A percentile compares a stretch with the other conserved stretches of the same genome.
Conservation (phyloP, 2,797 vertebrate genomes). For the Austrolebias charrua region DNA sequence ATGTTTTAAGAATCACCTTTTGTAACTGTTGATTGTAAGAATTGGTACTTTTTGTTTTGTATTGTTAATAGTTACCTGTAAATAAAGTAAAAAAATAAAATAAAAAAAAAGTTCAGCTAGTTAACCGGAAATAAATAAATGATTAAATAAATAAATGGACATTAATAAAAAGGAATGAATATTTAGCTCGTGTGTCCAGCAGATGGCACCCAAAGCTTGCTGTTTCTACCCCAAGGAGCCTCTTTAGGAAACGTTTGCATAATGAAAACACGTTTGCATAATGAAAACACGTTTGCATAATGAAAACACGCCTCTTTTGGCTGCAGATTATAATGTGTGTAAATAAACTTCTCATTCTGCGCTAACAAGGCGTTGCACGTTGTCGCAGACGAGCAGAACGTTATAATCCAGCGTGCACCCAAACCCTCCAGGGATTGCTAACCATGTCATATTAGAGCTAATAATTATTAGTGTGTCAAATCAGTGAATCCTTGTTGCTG, state of each 20-base stretch:
- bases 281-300: constrained; percentile 67
- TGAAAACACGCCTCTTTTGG: constrained; percentile 63
- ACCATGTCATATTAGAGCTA: constrained; percentile 65
- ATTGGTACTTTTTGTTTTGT: too few species aligned
- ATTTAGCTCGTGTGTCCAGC: constrained; percentile 47
- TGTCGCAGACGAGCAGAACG: constrained; percentile 32
- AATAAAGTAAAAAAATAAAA: too few species aligned
- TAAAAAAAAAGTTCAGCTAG: too few species aligned
- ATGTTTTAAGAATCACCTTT: too few species aligned
- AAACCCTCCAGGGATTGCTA: constrained; percentile 57
- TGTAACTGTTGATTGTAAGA: too few species aligned
- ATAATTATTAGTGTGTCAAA: constrained; percentile 73
- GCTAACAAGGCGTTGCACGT: constrained; percentile 54
- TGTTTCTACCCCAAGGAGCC: constrained; percentile 41
- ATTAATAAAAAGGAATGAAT: not conserved
- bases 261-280: too few species aligned
- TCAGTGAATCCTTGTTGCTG: constrained; percentile 64
- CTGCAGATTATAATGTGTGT: constrained; percentile 63
- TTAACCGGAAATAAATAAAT: too few species aligned
- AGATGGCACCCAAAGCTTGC: constrained; percentile 69
- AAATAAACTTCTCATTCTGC: constrained; percentile 59
- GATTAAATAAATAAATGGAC: not conserved
- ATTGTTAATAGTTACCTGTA: too few species aligned
- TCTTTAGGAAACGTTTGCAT: too few species aligned
- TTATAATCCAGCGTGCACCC: constrained; percentile 35